Evolutionary conservation across 2,113 vertebrate genomes (phyloP).

Genomic region (Protobothrops mucrosquamatus): DNA sequence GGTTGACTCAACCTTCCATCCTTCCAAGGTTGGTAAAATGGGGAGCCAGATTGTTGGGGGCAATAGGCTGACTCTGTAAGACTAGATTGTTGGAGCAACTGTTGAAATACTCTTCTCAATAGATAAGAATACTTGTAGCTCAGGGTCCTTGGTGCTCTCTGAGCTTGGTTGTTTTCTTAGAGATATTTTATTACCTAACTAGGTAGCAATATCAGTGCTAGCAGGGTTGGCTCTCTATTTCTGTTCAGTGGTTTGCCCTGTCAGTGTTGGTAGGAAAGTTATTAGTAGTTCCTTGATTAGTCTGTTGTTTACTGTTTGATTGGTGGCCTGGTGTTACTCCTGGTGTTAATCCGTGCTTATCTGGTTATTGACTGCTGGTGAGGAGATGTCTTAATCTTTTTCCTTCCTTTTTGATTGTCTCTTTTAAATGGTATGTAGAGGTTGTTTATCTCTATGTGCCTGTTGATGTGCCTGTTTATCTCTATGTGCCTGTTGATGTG

Average conservation of each 20-base stretch:
- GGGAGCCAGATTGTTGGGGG: neutral
- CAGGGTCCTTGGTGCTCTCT: neutral
- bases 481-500: neutral
- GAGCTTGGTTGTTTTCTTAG: neutral
- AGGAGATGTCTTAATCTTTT: neutral
- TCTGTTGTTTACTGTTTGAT: neutral
- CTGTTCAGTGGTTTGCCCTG: neutral
- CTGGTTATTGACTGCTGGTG: neutral
- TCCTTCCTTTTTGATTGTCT: neutral
- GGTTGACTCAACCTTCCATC: neutral
- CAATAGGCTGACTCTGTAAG: neutral
- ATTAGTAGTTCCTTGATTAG: neutral
- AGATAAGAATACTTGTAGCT: neutral
- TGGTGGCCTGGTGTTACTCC: neutral
- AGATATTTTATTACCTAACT: too few relatives aligned
- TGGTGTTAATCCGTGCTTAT: neutral
- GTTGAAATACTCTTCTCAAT: conserved; percentile 47
- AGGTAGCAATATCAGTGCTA: neutral
- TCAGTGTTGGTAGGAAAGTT: neutral
- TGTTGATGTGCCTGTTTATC: neutral
- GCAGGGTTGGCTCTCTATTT: neutral
- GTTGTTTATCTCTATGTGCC: neutral
- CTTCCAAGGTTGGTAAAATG: neutral
- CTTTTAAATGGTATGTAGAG: neutral
- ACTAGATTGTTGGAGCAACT: conserved; percentile 51